Evolutionary conservation across 2,888 invertebrate genomes (phyloP).

Genomic region (Melanotus villosus): DNA sequence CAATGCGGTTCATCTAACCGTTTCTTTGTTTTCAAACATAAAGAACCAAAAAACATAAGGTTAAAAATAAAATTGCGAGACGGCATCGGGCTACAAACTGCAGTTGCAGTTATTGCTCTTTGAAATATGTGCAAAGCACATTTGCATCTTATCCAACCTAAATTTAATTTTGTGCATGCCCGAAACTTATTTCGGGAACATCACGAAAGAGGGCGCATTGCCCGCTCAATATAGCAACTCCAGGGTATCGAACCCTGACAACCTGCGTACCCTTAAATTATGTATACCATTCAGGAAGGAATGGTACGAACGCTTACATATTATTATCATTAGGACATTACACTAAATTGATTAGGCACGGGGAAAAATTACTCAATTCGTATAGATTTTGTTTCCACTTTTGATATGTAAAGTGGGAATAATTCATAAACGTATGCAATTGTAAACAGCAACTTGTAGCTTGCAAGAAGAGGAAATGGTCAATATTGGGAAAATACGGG

Average conservation of each 20-base stretch:
- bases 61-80: constrained; percentile 24
- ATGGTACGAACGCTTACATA: constrained; percentile 17
- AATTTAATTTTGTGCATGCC: constrained; percentile 49
- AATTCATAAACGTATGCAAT: no score
- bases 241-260: constrained; percentile 50
- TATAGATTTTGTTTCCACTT: no score
- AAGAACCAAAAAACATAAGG: not conserved
- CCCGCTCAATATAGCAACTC: constrained; percentile 50
- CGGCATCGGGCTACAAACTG: constrained; percentile 33
- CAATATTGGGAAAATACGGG: no score
- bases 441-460: no score
- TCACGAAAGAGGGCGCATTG: constrained; percentile 45
- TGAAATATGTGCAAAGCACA: constrained; percentile 38
- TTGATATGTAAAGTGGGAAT: not conserved
- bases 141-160: constrained; percentile 41
- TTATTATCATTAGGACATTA: constrained; percentile 11
- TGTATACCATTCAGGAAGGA: constrained; percentile 35
- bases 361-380: not conserved
- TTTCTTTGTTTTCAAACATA: constrained; percentile 1
- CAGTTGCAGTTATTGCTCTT: constrained; percentile 24
- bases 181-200: constrained; percentile 41
- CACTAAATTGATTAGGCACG: not conserved
- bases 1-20: no score
- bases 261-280: constrained; percentile 41
- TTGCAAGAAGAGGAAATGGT: no score